Conservation (phyloP, 2,797 vertebrate genomes). For the Takifugu ocellatus region DNA sequence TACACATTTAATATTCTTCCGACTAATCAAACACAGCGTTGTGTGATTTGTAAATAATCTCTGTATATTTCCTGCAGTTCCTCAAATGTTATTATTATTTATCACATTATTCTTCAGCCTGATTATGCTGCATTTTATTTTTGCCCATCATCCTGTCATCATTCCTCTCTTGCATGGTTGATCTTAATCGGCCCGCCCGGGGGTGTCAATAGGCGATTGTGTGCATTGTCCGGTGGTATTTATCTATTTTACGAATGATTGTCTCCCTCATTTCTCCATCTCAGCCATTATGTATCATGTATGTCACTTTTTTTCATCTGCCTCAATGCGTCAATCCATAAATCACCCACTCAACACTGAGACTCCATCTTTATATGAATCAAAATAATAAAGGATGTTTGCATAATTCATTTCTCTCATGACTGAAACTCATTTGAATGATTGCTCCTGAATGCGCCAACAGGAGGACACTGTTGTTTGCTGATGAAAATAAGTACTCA, state of each 20-base stretch:
- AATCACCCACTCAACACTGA: neutral
- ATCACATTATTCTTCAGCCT: neutral
- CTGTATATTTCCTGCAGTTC: neutral
- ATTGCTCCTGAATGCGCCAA: neutral
- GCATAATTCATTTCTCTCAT: neutral
- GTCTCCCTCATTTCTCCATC: neutral
- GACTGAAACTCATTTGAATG: neutral
- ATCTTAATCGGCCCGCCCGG: neutral
- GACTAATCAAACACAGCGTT: neutral
- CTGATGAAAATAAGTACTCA: slow-evolving; percentile 72
- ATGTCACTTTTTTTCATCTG: neutral
- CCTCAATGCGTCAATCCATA: neutral
- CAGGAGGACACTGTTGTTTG: neutral
- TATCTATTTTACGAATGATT: neutral
- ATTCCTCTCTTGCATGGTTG: neutral
- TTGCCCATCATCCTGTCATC: neutral
- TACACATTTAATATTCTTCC: neutral
- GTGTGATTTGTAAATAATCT: neutral
- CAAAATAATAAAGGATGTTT: neutral
- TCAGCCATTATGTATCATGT: neutral
- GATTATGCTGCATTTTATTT: neutral
- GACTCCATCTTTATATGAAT: neutral
- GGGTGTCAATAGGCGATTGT: neutral
- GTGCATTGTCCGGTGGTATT: neutral
- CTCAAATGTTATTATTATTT: too few relatives aligned